These are phyloP conservation scores for Condylostylus longicornis DNA, from an alignment of 1,140 invertebrate genomes.

Conservation along the genomic window DNA sequence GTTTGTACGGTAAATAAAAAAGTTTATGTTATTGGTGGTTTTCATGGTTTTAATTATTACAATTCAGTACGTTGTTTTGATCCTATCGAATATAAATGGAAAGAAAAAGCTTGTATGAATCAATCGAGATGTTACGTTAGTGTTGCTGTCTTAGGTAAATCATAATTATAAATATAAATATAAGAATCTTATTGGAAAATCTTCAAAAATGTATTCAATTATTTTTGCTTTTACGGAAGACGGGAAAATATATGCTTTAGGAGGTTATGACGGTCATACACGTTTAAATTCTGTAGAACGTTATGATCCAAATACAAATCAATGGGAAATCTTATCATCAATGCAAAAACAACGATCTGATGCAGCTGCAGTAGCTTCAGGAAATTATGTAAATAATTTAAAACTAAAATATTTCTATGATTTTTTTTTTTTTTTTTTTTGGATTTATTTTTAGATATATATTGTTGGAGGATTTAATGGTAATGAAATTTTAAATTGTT, in stretches of 20 bases:
- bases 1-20: slow-evolving; percentile 49
- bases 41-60: slow-evolving; percentile 57
- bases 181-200: neutral
- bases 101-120: slow-evolving; percentile 44
- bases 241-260: slow-evolving; percentile 50
- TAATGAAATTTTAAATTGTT: slow-evolving; percentile 44
- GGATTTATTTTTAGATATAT: slow-evolving; percentile 37
- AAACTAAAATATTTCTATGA: neutral
- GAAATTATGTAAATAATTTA: slow-evolving; percentile 31
- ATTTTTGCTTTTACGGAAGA: too few species aligned
- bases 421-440: neutral
- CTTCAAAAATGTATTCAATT: neutral
- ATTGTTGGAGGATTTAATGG: slow-evolving; percentile 66
- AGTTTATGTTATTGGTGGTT: slow-evolving; percentile 65
- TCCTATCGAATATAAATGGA: slow-evolving; percentile 46
- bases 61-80: slow-evolving; percentile 55
- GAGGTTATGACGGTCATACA: slow-evolving; percentile 58
- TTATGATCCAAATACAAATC: slow-evolving; percentile 41
- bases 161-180: neutral
- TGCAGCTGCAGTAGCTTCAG: slow-evolving; percentile 41
- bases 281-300: slow-evolving; percentile 46
- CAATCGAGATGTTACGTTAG: slow-evolving; percentile 47
- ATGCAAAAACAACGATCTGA: slow-evolving; percentile 56
- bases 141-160: slow-evolving; percentile 41
- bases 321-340: slow-evolving; percentile 53